A percentile compares a stretch with the other conserved stretches of the same genome.
Evolutionary conservation across 2,113 vertebrate genomes (phyloP).

Genomic region (Xerus inauris): DNA sequence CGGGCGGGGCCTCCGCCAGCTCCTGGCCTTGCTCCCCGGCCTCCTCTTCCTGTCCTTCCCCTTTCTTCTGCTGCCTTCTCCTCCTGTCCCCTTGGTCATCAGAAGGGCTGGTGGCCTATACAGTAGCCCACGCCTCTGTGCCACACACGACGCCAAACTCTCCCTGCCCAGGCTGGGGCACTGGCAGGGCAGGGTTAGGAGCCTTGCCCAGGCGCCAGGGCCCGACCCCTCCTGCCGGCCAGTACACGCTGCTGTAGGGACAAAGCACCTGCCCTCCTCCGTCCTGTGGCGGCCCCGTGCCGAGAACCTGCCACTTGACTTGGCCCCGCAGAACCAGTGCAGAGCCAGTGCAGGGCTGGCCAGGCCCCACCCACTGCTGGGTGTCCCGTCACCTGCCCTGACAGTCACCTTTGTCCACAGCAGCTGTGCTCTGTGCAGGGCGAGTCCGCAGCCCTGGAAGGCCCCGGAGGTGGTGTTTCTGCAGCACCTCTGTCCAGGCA

Average conservation of each 20-base stretch:
- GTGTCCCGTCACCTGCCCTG: not conserved
- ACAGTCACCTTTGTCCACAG: fast-evolving
- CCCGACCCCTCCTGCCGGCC: not conserved
- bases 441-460: fast-evolving
- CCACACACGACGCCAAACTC: not conserved
- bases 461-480: not conserved
- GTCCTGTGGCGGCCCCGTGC: not conserved
- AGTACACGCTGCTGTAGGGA: not conserved
- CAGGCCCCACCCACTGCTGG: no score
- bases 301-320: no score
- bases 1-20: conserved; percentile 85
- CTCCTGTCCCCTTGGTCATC: not conserved
- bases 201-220: not conserved
- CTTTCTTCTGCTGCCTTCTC: not conserved
- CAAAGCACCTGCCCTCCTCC: not conserved
- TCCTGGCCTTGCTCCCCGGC: not conserved
- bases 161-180: no score
- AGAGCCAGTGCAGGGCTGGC: no score
- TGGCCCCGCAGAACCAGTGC: not conserved
- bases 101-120: not conserved
- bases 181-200: not conserved
- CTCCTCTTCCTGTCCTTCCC: not conserved
- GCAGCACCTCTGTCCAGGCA: not conserved
- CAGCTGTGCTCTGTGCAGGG: fast-evolving
- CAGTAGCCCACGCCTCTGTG: not conserved